A percentile compares a stretch with the other conserved stretches of the same genome.
These are phyloP conservation scores for Nannospalax galili DNA, from an alignment of 2,113 vertebrate species.

Conservation along the genomic window DNA sequence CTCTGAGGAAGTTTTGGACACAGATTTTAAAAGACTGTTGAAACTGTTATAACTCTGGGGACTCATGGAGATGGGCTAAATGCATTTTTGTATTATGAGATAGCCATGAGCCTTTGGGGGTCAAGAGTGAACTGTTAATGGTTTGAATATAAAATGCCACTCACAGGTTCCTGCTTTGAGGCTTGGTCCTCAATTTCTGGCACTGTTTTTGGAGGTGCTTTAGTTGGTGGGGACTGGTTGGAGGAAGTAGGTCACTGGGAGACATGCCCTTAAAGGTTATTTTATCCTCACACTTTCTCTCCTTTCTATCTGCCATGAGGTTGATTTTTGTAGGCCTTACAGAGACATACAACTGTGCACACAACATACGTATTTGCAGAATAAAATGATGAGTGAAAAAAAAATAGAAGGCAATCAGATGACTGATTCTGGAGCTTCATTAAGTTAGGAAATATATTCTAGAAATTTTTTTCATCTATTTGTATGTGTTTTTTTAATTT, in stretches of 20 bases:
- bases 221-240: not conserved
- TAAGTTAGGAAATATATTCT: constrained; percentile 15
- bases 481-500: too few species aligned
- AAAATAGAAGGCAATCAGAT: not conserved
- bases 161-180: not conserved
- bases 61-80: not conserved
- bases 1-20: not conserved
- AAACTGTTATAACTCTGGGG: not conserved
- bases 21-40: not conserved
- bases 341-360: not conserved
- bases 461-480: constrained; percentile 29
- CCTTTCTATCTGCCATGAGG: not conserved
- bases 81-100: not conserved
- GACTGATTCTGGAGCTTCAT: not conserved
- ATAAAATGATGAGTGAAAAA: constrained; percentile 27
- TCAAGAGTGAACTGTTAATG: not conserved
- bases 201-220: not conserved
- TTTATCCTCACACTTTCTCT: not conserved
- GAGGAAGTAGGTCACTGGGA: not conserved
- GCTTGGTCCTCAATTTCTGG: not conserved
- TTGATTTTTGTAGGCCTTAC: not conserved
- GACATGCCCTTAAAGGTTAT: not conserved
- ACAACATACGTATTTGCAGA: not conserved
- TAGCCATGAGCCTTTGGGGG: not conserved
- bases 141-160: not conserved